Conservation (phyloP, 2,797 vertebrate genomes). For the Allobates femoralis region DNA sequence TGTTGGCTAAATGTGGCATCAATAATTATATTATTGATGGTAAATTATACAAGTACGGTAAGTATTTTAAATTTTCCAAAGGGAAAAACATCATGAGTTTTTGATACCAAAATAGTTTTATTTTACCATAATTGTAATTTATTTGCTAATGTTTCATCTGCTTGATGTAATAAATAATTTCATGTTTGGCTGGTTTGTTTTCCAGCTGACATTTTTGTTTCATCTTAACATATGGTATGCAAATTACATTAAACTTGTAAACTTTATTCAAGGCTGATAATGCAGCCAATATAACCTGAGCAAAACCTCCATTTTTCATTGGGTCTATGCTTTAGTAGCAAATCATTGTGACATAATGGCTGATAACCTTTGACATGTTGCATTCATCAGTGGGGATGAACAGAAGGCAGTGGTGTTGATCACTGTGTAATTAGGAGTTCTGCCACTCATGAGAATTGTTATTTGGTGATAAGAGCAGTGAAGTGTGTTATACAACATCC, state of each 20-base stretch:
- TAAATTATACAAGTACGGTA: too few species aligned
- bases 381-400: neutral
- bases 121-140: too few species aligned
- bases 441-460: neutral
- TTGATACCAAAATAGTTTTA: too few species aligned
- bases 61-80: too few species aligned
- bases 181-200: neutral
- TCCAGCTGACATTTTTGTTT: too few species aligned
- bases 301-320: neutral
- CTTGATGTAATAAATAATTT: neutral
- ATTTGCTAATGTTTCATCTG: too few species aligned
- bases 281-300: neutral
- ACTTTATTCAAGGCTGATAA: neutral
- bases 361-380: neutral
- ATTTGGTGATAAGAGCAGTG: neutral
- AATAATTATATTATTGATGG: too few species aligned
- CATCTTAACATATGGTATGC: neutral
- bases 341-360: neutral
- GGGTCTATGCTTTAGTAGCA: neutral
- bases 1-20: too few species aligned
- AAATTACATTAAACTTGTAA: neutral
- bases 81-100: too few species aligned
- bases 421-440: neutral
- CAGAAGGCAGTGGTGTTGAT: neutral
- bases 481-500: neutral